Percentiles rank a stretch among this genome's conserved stretches.
phyloP scores from a whole-genome alignment of 2,888 invertebrate genomes.

The Masnerella sp. region DNA sequence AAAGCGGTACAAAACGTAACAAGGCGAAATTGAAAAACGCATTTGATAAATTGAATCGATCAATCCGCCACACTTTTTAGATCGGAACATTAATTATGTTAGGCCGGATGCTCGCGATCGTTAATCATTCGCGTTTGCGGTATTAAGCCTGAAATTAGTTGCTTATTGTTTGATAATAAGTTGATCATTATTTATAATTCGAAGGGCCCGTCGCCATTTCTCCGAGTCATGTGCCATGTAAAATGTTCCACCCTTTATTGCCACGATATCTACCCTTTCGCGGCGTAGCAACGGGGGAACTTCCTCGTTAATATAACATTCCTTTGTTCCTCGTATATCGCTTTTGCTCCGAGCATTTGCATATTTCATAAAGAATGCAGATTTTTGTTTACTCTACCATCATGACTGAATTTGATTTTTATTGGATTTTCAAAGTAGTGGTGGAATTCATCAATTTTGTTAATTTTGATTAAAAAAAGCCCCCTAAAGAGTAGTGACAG shows the following conservation, averaged over 20 bases:
- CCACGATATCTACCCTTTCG: conserved; percentile 49
- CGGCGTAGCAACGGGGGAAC: conserved; percentile 36
- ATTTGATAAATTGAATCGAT: too few relatives aligned
- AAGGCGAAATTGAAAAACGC: too few relatives aligned
- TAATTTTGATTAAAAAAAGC: too few relatives aligned
- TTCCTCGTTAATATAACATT: conserved; percentile 52
- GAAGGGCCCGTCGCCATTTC: conserved; percentile 36
- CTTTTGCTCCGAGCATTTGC: too few relatives aligned
- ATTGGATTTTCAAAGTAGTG: too few relatives aligned
- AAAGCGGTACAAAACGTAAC: too few relatives aligned
- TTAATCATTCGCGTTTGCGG: conserved; percentile 15
- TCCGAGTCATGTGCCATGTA: conserved; percentile 30
- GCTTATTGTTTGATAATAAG: conserved; percentile 30
- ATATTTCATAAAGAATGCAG: too few relatives aligned
- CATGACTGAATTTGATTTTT: too few relatives aligned
- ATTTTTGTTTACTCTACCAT: too few relatives aligned
- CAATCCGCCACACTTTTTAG: too few relatives aligned
- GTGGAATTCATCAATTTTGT: too few relatives aligned
- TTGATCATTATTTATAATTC: conserved; percentile 35
- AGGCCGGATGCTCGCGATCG: background rate
- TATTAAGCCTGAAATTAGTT: conserved; percentile 30
- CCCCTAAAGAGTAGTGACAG: too few relatives aligned
- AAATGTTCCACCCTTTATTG: conserved; percentile 50
- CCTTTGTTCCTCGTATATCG: conserved; percentile 36
- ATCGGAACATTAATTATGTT: background rate